These are phyloP conservation scores for Megalurothrips usitatus DNA, from an alignment of 2,888 invertebrate genomes.

Conservation along the genomic window DNA sequence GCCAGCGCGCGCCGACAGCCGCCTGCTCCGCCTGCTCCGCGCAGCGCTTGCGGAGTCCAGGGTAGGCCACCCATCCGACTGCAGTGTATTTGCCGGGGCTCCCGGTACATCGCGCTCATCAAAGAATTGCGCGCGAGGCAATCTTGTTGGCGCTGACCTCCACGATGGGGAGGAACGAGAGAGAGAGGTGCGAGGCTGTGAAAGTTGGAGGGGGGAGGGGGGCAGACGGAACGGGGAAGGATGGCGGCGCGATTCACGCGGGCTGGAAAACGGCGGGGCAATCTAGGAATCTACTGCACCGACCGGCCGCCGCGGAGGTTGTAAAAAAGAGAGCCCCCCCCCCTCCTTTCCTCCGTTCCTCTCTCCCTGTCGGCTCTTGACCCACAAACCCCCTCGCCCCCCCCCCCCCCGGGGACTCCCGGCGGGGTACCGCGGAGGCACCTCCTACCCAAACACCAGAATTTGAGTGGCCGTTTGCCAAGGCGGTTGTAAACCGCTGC, in stretches of 20 bases:
- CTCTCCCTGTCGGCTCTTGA: not conserved
- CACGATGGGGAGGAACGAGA: not conserved
- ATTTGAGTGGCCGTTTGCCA: conserved; percentile 12
- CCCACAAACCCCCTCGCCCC: not conserved
- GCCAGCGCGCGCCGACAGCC: too few species aligned
- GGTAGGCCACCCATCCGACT: too few species aligned
- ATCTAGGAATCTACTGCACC: conserved; percentile 11
- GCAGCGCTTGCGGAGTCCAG: too few species aligned
- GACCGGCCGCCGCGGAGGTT: not conserved
- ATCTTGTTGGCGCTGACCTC: not conserved
- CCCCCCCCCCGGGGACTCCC: not conserved
- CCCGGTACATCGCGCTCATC: not conserved
- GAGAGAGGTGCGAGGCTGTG: not conserved
- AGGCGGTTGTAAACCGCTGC: not conserved
- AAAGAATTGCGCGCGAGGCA: not conserved
- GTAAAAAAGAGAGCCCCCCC: not conserved
- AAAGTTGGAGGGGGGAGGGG: not conserved
- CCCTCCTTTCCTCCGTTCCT: not conserved
- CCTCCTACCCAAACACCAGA: not conserved
- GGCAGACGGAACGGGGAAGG: not conserved
- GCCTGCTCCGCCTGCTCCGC: too few species aligned
- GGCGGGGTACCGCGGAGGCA: not conserved
- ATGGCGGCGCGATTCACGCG: not conserved
- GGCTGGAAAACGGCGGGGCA: not conserved
- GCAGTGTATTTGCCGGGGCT: too few species aligned